Conservation (phyloP, 2,888 invertebrate genomes). For the Isotomurus palustris region DNA sequence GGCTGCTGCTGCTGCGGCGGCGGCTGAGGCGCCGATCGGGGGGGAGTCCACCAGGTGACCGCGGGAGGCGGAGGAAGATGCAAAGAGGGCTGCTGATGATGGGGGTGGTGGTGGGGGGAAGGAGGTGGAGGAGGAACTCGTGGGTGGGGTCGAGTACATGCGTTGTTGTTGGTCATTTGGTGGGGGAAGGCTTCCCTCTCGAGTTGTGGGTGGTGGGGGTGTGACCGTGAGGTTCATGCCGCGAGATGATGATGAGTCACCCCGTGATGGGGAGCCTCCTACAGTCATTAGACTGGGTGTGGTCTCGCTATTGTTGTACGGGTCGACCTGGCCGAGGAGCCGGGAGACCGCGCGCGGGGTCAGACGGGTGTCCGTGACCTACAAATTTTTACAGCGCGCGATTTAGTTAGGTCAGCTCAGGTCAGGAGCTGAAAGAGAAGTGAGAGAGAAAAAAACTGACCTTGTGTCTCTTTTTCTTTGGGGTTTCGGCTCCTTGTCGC, state of each 20-base stretch:
- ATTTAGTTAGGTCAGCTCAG: too few species aligned
- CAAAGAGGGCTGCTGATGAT: too few species aligned
- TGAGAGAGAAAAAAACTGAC: conserved; percentile 48
- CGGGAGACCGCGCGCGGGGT: conserved; percentile 85
- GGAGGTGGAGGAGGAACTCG: conserved; percentile 14
- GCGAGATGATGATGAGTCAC: conserved; percentile 51
- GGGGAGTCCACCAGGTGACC: conserved; percentile 63
- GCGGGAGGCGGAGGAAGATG: neutral
- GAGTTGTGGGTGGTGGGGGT: conserved; percentile 68
- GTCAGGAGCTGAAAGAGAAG: neutral
- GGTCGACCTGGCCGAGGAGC: conserved; percentile 65
- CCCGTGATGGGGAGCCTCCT: conserved; percentile 17
- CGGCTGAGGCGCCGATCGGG: conserved; percentile 64
- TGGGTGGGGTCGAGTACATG: neutral
- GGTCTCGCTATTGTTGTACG: conserved; percentile 1
- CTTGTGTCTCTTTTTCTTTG: conserved; percentile 96
- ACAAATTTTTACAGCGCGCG: too few species aligned
- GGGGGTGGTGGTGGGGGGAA: conserved; percentile 64
- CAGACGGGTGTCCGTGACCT: conserved; percentile 81
- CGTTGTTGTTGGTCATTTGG: conserved; percentile 52
- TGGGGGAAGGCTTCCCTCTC: conserved; percentile 94
- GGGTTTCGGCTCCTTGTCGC: conserved; percentile 61
- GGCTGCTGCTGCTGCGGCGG: conserved; percentile 72
- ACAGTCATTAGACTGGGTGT: too few species aligned
- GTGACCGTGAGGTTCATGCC: too few species aligned